Evolutionary conservation across 2,797 vertebrate species (phyloP).

Genomic region (Muraenolepis orangiensis): DNA sequence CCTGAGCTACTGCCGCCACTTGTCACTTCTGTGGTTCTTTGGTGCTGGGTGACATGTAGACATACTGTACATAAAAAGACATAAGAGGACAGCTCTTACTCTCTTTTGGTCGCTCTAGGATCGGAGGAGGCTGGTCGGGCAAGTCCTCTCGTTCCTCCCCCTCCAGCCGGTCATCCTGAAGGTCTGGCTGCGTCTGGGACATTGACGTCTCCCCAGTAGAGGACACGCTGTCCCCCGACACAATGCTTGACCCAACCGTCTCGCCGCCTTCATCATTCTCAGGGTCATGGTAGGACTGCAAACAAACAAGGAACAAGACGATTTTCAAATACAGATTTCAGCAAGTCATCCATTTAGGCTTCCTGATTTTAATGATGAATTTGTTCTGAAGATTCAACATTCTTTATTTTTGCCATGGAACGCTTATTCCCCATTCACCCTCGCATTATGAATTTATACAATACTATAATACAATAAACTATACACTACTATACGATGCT

Average conservation of each 20-base stretch:
- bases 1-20: neutral
- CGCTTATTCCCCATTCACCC: too few species aligned
- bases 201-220: conserved; percentile 38
- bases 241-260: conserved; percentile 66
- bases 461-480: too few species aligned
- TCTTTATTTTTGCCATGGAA: too few species aligned
- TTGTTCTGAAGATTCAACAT: too few species aligned
- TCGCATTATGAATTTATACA: too few species aligned
- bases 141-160: conserved; percentile 72
- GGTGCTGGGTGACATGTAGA: neutral
- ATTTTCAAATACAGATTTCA: neutral
- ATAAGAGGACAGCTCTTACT: conserved; percentile 36
- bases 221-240: conserved; percentile 65
- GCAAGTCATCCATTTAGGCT: neutral
- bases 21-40: neutral
- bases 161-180: conserved; percentile 30
- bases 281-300: conserved; percentile 63
- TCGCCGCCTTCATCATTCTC: conserved; percentile 78
- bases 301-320: conserved; percentile 11
- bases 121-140: conserved; percentile 64
- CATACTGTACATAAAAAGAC: neutral
- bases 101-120: conserved; percentile 63
- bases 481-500: too few species aligned
- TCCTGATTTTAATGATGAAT: neutral
- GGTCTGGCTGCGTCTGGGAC: conserved; percentile 33